Conservation (phyloP, 2,888 invertebrate species). For the Phengaris alcon region DNA sequence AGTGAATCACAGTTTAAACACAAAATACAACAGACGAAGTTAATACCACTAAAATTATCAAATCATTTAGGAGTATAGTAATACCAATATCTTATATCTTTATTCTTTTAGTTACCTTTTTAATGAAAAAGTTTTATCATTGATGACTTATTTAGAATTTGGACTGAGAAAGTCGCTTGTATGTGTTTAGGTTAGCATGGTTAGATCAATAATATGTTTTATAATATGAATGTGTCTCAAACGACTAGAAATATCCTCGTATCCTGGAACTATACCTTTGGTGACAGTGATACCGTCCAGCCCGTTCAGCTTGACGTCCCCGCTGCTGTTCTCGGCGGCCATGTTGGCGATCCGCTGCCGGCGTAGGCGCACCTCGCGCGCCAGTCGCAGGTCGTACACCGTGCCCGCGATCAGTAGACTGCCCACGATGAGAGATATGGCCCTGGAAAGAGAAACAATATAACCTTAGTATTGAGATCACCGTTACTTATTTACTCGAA, state of each 20-base stretch:
- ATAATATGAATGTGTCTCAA: neutral
- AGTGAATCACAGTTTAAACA: too few species aligned
- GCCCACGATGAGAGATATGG: conserved; percentile 55
- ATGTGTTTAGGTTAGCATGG: too few species aligned
- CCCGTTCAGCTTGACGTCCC: conserved; percentile 67
- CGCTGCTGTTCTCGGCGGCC: conserved; percentile 55
- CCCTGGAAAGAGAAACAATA: conserved; percentile 46
- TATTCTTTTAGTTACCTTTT: too few species aligned
- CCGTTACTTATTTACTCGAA: too few species aligned
- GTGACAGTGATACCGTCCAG: conserved; percentile 59
- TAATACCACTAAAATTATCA: too few species aligned
- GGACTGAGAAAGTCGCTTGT: too few species aligned
- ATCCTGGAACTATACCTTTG: conserved; percentile 48
- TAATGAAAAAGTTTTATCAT: too few species aligned
- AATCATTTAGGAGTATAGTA: too few species aligned
- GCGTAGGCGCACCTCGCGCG: conserved; percentile 57
- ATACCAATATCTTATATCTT: too few species aligned
- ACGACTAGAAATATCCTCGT: neutral
- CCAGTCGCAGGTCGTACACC: conserved; percentile 82
- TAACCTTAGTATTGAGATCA: too few species aligned
- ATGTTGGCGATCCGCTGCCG: conserved; percentile 59
- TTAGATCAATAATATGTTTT: neutral
- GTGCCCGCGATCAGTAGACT: conserved; percentile 83
- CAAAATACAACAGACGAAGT: too few species aligned
- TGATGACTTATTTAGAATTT: too few species aligned